Conservation (phyloP, 2,113 vertebrate genomes). For the Scophthalmus maximus region DNA sequence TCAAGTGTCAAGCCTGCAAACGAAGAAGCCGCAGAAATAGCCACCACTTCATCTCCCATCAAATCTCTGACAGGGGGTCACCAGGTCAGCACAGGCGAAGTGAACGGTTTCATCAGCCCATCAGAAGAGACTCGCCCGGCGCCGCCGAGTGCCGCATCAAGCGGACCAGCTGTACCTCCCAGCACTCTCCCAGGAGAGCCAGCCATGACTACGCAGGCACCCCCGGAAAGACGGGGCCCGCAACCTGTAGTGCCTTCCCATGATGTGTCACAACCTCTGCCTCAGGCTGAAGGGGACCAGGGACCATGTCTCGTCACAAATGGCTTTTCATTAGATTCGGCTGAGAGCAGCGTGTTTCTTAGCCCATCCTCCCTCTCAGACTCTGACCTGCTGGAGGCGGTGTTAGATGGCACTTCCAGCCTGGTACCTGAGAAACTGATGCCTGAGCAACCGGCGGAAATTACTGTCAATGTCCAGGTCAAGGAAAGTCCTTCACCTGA, state of each 20-base stretch:
- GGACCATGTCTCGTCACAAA: conserved; percentile 31
- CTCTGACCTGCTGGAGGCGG: conserved; percentile 48
- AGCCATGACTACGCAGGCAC: neutral
- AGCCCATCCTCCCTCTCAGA: conserved; percentile 65
- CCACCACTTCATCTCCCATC: conserved; percentile 41
- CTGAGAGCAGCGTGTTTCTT: conserved; percentile 22
- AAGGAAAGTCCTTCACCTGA: conserved; percentile 5
- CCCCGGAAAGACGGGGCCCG: conserved; percentile 10
- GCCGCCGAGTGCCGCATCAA: conserved; percentile 9
- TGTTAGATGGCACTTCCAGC: conserved; percentile 46
- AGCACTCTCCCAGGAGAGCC: conserved; percentile 35
- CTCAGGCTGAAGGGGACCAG: conserved; percentile 35
- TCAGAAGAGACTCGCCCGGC: conserved; percentile 42
- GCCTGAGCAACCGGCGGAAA: conserved; percentile 17
- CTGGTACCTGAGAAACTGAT: conserved; percentile 10
- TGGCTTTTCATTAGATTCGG: conserved; percentile 50
- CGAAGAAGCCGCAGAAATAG: conserved; percentile 63
- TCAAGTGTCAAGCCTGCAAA: conserved; percentile 73
- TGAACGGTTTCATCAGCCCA: conserved; percentile 51
- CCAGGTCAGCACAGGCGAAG: conserved; percentile 22
- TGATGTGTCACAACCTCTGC: neutral
- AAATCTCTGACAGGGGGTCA: conserved; percentile 59
- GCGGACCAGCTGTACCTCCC: conserved; percentile 20
- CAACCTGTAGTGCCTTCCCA: neutral
- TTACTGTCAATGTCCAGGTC: conserved; percentile 7